Evolutionary conservation across 2,888 invertebrate species (phyloP).

Genomic region (Ectobius pallidus): DNA sequence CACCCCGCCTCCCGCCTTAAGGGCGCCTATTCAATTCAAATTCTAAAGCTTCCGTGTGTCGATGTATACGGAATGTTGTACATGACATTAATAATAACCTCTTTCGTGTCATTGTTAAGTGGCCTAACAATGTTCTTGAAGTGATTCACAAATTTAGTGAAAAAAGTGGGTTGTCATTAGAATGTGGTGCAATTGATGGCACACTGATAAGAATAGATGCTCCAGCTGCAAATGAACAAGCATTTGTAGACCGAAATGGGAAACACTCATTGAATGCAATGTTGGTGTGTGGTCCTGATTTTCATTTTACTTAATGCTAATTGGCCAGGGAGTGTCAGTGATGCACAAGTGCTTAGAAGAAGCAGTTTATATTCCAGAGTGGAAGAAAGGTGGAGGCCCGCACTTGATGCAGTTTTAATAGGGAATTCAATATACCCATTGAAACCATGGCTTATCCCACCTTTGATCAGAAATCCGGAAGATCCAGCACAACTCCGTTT

Average conservation of each 20-base stretch:
- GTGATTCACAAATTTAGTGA: not conserved
- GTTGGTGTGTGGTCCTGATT: conserved; percentile 6
- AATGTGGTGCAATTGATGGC: not conserved
- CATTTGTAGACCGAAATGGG: not conserved
- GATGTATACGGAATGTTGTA: not conserved
- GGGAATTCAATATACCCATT: conserved; percentile 37
- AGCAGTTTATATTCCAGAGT: not conserved
- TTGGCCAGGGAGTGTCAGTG: conserved; percentile 10
- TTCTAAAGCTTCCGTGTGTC: conserved; percentile 9
- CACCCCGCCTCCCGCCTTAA: too few relatives aligned
- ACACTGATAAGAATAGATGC: not conserved
- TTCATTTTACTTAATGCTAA: conserved; percentile 6
- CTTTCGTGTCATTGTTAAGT: not conserved
- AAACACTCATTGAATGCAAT: conserved; percentile 12
- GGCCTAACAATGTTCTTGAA: not conserved
- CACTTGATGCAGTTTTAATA: conserved; percentile 37
- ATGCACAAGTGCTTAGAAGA: not conserved
- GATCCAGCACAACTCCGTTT: conserved; percentile 7
- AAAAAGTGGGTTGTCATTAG: not conserved
- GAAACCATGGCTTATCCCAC: conserved; percentile 38
- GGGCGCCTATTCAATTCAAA: too few relatives aligned
- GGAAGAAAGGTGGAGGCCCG: conserved; percentile 2
- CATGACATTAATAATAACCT: not conserved
- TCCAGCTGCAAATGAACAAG: not conserved
- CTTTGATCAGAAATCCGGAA: conserved; percentile 32